phyloP scores from a whole-genome alignment of 1,140 invertebrate species.

The Camponotus pennsylvanicus region DNA sequence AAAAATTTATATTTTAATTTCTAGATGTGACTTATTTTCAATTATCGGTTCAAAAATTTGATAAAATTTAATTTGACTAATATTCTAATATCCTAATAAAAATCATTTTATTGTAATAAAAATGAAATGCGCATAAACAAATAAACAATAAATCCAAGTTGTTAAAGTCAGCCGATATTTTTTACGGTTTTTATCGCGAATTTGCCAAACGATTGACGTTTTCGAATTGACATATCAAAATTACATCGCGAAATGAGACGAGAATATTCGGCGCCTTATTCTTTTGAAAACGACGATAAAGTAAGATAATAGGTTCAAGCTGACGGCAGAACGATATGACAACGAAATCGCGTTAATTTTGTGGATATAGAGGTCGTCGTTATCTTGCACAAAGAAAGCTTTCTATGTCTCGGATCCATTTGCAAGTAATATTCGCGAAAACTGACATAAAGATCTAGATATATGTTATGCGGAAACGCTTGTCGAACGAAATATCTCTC shows the following conservation, averaged over 20 bases:
- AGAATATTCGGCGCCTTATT: neutral
- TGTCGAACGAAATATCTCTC: conserved; percentile 37
- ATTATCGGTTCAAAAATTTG: neutral
- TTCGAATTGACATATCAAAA: neutral
- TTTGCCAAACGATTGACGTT: neutral
- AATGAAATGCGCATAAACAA: neutral
- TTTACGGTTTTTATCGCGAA: neutral
- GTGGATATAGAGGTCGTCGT: neutral
- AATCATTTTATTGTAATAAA: neutral
- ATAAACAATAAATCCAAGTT: conserved; percentile 11
- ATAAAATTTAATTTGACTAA: neutral
- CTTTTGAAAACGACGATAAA: conserved; percentile 15
- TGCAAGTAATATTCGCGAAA: conserved; percentile 36
- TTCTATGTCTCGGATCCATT: neutral
- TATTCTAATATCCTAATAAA: neutral
- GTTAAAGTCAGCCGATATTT: neutral
- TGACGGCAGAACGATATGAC: conserved; percentile 2
- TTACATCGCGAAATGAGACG: conserved; percentile 30
- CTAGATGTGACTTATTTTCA: neutral
- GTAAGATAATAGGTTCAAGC: too few species aligned
- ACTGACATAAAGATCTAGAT: conserved; percentile 39
- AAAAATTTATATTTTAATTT: neutral
- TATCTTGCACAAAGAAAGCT: neutral
- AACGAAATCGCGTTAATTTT: conserved; percentile 52
- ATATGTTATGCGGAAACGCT: conserved; percentile 26